Evolutionary conservation across 2,113 vertebrate species (phyloP).

Genomic region (Pseudois nayaur): DNA sequence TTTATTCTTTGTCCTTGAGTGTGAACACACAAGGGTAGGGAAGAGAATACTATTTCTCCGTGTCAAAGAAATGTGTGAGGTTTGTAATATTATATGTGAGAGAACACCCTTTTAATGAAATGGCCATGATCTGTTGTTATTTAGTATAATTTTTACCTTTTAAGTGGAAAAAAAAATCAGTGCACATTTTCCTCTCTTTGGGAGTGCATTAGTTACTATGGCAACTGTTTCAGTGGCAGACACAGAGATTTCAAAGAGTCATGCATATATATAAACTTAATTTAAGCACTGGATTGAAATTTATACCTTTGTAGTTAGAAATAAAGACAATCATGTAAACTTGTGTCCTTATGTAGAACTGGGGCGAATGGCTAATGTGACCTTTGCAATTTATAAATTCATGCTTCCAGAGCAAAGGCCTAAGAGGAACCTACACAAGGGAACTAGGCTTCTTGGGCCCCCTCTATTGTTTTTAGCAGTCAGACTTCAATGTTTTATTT

Average conservation of each 20-base stretch:
- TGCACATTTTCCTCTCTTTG: neutral
- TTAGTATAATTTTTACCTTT: constrained; percentile 51
- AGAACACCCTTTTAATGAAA: constrained; percentile 35
- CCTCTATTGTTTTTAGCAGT: neutral
- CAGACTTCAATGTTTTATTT: neutral
- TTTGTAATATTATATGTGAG: neutral
- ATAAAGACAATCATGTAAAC: neutral
- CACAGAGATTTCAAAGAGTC: constrained; percentile 21
- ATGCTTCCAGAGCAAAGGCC: neutral
- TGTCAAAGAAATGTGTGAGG: neutral
- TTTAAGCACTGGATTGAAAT: constrained; percentile 38
- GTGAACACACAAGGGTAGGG: neutral
- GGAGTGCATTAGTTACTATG: constrained; percentile 57
- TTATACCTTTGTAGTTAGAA: constrained; percentile 21
- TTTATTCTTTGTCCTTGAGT: neutral
- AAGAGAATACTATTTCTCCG: neutral
- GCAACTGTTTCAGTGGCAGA: constrained; percentile 51
- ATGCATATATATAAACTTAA: constrained; percentile 34
- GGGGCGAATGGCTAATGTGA: neutral
- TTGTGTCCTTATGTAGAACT: neutral
- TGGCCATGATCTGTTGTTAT: constrained; percentile 35
- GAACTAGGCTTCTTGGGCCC: neutral
- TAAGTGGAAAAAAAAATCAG: constrained; percentile 6
- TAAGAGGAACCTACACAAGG: neutral
- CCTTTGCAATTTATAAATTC: neutral